Percentiles rank a stretch among this genome's conserved stretches.
Evolutionary conservation across 2,888 invertebrate species (phyloP).

Genomic region (Erebia epiphron): DNA sequence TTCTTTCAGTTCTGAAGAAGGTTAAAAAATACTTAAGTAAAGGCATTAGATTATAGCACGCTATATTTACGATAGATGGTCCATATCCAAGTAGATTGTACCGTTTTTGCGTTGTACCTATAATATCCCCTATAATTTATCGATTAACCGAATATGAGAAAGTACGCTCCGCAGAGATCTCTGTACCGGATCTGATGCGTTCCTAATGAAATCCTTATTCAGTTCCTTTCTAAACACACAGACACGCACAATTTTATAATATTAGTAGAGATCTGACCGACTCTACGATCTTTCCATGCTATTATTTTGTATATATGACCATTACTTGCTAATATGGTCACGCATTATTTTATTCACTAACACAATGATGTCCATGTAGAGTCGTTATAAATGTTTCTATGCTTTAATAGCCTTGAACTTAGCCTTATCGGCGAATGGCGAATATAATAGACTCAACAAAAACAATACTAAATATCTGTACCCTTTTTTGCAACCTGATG

Average conservation of each 20-base stretch:
- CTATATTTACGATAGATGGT: background rate
- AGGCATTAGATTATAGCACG: background rate
- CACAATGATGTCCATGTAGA: constrained; percentile 21
- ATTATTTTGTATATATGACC: background rate
- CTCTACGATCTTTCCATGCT: background rate
- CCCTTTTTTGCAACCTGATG: background rate
- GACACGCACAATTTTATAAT: no score
- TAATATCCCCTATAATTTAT: no score
- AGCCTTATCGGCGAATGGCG: constrained; percentile 20
- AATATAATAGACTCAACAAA: background rate
- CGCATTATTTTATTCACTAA: constrained; percentile 17
- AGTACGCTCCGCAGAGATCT: no score
- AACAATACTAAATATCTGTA: constrained; percentile 1
- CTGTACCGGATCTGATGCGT: no score
- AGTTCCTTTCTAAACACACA: no score
- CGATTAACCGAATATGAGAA: no score
- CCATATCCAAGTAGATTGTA: background rate
- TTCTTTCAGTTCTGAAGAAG: background rate
- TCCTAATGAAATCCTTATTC: no score
- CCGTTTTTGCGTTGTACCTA: no score
- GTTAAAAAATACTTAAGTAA: background rate
- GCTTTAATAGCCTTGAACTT: constrained; percentile 20
- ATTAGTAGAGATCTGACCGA: background rate
- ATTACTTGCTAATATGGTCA: constrained; percentile 16
- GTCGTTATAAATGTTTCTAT: constrained; percentile 8